Evolutionary conservation across 2,888 invertebrate genomes (phyloP).

Genomic region (Drosophila austrosaltans): DNA sequence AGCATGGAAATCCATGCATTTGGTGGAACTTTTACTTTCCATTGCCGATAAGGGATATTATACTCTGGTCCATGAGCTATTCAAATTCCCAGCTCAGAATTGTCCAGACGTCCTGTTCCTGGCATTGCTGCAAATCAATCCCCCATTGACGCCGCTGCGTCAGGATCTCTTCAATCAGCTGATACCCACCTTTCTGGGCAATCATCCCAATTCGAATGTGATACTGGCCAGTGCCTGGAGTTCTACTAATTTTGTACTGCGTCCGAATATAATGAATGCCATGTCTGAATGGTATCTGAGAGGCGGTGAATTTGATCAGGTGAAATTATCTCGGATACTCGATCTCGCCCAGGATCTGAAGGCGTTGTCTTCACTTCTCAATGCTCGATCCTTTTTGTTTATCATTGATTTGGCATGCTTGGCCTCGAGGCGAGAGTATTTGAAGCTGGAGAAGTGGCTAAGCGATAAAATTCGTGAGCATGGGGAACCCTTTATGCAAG

Average conservation of each 20-base stretch:
- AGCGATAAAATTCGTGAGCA: constrained; percentile 98
- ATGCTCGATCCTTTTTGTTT: constrained; percentile 96
- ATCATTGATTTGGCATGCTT: constrained; percentile 98
- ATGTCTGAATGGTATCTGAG: constrained; percentile 99
- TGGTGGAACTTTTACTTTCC: constrained; percentile 93
- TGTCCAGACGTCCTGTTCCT: constrained; percentile 97
- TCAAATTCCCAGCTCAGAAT: constrained; percentile 95
- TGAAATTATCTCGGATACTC: constrained; percentile 95
- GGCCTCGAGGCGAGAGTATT: constrained; percentile 97
- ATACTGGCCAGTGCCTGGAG: constrained; percentile 99
- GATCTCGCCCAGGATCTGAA: constrained; percentile 98
- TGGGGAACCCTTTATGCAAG: constrained; percentile 94
- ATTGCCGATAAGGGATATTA: constrained; percentile 95
- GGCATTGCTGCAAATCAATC: constrained; percentile 93
- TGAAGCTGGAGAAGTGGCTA: constrained; percentile 99
- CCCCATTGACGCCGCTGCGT: constrained; percentile 90
- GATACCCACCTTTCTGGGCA: constrained; percentile 96
- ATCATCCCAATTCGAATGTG: constrained; percentile 98
- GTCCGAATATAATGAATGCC: constrained; percentile 95
- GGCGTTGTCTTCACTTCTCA: constrained; percentile 95
- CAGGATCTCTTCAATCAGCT: constrained; percentile 94
- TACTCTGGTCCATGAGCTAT: constrained; percentile 90
- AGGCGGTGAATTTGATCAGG: constrained; percentile 94
- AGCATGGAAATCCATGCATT: constrained; percentile 96
- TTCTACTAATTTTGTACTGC: constrained; percentile 88